phyloP scores from a whole-genome alignment of 2,888 invertebrate species.

The Patella pellucida region DNA sequence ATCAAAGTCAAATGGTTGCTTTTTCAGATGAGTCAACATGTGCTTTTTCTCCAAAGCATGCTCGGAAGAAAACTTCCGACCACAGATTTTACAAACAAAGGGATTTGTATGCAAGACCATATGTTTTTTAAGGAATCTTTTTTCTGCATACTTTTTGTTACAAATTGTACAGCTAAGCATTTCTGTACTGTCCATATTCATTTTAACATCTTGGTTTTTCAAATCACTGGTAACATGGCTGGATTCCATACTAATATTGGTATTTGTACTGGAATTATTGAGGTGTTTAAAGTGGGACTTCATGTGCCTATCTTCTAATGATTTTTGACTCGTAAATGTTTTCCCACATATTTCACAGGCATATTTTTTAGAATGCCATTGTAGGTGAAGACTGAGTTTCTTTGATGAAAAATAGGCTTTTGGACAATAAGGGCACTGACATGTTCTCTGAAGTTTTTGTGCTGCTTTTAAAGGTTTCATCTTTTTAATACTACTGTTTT shows the following conservation, averaged over 20 bases:
- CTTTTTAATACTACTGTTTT: no score
- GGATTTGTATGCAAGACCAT: background rate
- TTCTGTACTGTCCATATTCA: no score
- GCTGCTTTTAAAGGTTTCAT: no score
- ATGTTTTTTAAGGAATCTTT: background rate
- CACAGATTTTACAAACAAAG: slow-evolving; percentile 7
- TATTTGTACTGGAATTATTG: no score
- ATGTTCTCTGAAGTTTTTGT: no score
- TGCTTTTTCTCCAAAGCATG: background rate
- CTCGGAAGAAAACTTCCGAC: background rate
- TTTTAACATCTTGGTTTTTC: no score
- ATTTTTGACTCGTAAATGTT: background rate
- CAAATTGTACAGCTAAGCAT: background rate
- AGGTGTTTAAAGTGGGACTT: background rate
- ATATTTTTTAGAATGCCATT: background rate
- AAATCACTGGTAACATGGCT: no score
- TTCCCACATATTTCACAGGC: background rate
- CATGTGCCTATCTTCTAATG: background rate
- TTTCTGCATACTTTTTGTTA: background rate
- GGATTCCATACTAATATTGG: no score
- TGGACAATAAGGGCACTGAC: background rate
- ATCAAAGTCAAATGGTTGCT: background rate
- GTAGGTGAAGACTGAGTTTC: background rate
- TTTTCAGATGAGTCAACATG: slow-evolving; percentile 4
- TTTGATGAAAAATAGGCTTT: background rate